Conservation (phyloP, 2,113 vertebrate species). For the Halichoeres trimaculatus region DNA sequence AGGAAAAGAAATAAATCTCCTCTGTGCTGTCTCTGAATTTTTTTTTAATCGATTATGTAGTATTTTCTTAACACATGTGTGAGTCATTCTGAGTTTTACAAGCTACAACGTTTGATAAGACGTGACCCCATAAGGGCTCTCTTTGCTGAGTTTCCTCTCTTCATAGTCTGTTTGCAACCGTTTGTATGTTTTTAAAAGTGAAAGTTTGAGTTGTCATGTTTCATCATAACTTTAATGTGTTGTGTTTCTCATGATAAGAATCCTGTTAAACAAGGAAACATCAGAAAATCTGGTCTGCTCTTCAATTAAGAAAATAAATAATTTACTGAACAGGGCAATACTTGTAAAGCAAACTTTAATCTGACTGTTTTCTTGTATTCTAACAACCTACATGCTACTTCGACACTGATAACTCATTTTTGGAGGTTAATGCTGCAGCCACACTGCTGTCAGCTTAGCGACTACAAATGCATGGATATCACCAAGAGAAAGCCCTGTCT, state of each 20-base stretch:
- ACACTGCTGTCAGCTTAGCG: not conserved
- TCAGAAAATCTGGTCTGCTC: no score
- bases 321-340: no score
- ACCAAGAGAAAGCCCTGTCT: conserved; percentile 4
- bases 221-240: no score
- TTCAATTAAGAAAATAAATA: no score
- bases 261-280: no score
- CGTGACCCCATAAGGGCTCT: conserved; percentile 1
- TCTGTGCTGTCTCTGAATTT: conserved; percentile 28
- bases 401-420: not conserved
- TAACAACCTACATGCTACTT: not conserved
- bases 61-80: not conserved
- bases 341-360: conserved; percentile 1
- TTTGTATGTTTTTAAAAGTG: no score
- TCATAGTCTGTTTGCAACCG: no score
- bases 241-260: no score
- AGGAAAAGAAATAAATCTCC: conserved; percentile 70
- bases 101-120: not conserved
- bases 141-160: no score
- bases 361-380: conserved; percentile 10
- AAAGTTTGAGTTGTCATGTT: no score
- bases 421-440: not conserved
- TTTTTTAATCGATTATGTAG: no score
- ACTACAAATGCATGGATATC: not conserved
- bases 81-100: not conserved